phyloP scores from a whole-genome alignment of 2,888 invertebrate species.

The Trachelus troglodyta region DNA sequence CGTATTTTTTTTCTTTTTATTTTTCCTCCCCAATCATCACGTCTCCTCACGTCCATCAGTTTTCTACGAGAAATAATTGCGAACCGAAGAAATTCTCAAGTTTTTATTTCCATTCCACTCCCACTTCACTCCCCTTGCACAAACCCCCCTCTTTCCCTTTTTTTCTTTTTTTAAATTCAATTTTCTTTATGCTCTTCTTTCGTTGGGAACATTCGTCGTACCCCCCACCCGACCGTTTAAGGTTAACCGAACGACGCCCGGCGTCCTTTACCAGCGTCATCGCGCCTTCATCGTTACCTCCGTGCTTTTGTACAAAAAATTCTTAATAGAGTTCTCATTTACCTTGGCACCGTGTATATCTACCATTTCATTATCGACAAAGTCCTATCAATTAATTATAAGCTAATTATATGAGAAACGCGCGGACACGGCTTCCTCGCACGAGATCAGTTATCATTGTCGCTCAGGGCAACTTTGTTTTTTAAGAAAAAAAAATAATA shows the following conservation, averaged over 20 bases:
- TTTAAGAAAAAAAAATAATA: background rate
- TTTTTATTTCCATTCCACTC: background rate
- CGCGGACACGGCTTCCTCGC: background rate
- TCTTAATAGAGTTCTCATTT: background rate
- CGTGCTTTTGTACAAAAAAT: background rate
- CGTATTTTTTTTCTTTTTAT: background rate
- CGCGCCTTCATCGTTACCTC: background rate
- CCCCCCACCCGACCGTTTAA: background rate
- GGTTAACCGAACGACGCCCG: background rate
- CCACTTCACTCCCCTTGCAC: no score
- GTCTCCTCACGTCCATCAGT: background rate
- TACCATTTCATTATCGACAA: background rate
- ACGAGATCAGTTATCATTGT: background rate
- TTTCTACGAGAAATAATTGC: background rate
- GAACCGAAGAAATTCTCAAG: background rate
- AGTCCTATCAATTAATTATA: background rate
- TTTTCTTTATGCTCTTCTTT: background rate
- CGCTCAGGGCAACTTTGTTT: no score
- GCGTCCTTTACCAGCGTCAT: background rate
- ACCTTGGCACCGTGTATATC: background rate
- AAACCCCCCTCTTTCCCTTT: background rate
- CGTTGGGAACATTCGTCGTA: background rate
- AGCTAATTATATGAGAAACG: background rate
- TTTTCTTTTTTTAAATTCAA: background rate
- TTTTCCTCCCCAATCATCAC: background rate